Evolutionary conservation across 2,888 invertebrate species (phyloP).

Genomic region (Adelphocoris suturalis): DNA sequence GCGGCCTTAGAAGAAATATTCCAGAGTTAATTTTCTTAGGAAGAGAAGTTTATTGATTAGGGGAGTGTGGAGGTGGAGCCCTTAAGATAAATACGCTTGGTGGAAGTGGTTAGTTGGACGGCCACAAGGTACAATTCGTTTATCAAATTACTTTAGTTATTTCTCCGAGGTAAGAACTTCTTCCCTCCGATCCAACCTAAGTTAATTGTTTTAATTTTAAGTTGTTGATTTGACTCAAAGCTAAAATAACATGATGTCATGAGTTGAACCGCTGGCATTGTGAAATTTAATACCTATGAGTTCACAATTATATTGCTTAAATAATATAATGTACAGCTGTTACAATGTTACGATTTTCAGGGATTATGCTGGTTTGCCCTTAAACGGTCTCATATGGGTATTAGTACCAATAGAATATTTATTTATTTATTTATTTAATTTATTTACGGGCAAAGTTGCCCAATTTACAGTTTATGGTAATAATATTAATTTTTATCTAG

Average conservation of each 20-base stretch:
- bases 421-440: too few species aligned
- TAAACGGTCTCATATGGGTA: too few species aligned
- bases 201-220: not conserved
- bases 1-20: not conserved
- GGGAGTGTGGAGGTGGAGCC: conserved; percentile 19
- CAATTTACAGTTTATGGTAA: too few species aligned
- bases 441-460: too few species aligned
- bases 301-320: too few species aligned
- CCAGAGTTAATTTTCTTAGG: not conserved
- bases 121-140: conserved; percentile 32
- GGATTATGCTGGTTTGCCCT: too few species aligned
- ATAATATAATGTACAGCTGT: too few species aligned
- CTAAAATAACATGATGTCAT: not conserved
- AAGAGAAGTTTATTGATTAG: conserved; percentile 14
- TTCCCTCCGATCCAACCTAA: not conserved
- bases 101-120: conserved; percentile 44
- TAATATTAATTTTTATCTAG: too few species aligned
- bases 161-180: conserved; percentile 10
- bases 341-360: too few species aligned
- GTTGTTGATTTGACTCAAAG: not conserved
- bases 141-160: conserved; percentile 42
- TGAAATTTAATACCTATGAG: too few species aligned
- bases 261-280: not conserved
- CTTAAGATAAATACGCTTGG: conserved; percentile 37
- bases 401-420: too few species aligned